phyloP scores from a whole-genome alignment of 1,140 invertebrate species.

The Melitaea cinxia region DNA sequence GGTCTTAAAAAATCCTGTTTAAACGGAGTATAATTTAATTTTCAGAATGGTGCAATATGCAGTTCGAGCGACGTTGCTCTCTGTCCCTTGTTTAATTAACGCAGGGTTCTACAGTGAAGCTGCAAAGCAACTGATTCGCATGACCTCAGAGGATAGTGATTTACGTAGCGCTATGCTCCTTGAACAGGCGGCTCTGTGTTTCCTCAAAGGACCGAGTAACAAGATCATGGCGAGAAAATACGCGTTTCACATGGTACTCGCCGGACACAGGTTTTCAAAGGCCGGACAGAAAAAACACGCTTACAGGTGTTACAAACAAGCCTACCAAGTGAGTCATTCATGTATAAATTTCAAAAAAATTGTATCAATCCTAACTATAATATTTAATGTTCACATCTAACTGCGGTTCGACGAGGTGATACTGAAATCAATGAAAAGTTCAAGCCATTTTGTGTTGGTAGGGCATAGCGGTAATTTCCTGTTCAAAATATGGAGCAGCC shows the following conservation, averaged over 20 bases:
- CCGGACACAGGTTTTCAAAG: conserved; percentile 96
- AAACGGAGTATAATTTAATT: background rate
- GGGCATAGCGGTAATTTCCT: too few species aligned
- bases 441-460: too few species aligned
- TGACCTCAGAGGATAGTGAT: conserved; percentile 97
- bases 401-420: too few species aligned
- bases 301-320: conserved; percentile 94
- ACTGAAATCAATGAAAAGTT: too few species aligned
- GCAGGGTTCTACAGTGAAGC: conserved; percentile 91
- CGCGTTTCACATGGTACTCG: conserved; percentile 98
- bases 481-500: too few species aligned
- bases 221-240: conserved; percentile 93
- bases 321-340: conserved; percentile 88
- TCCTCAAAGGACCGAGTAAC: conserved; percentile 86
- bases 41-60: conserved; percentile 93
- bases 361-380: too few species aligned
- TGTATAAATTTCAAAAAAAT: too few species aligned
- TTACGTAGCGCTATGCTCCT: conserved; percentile 94
- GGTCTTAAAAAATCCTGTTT: too few species aligned
- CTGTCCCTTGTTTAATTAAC: conserved; percentile 92
- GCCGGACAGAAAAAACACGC: conserved; percentile 95
- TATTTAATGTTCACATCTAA: too few species aligned
- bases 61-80: conserved; percentile 93
- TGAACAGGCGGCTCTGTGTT: conserved; percentile 98
- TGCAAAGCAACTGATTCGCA: conserved; percentile 95